Evolutionary conservation across 2,888 invertebrate species (phyloP), one percentile per base, ranked within the genome.

Genomic region (Harmothoe impar): DNA sequence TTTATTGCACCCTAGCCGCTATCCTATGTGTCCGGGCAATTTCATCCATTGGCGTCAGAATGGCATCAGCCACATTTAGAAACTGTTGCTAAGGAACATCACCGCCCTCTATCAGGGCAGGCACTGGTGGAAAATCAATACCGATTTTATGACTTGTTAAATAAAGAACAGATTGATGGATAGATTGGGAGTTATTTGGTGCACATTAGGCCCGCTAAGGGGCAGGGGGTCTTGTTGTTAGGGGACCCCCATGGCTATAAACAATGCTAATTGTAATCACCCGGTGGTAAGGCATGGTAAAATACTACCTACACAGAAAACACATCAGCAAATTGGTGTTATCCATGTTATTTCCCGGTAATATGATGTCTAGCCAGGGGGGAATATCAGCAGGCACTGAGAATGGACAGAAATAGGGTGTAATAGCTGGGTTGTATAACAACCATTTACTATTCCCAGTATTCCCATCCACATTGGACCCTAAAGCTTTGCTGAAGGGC

Each of bases 121-220:
- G 25, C 29, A 72, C 25, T 72, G 72, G 72, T 12, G 29, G 29
- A 29, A 62, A 72, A 72, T 72, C 72, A 15, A 72, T 72, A 12
- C 25, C 25, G 29, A n/a, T 72, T 72, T 72, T 72, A 29, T 72
- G 72, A 15, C 72, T 72, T 72, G 72, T 72, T 72, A 72, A 72
- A 72, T 72, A 72, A 72, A 72, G 72, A 29, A 15, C 72, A 15
- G 25, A 72, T 72, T 72, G 72, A 72, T 62, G 62, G 62, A n/a
- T 72, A 72, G 72, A 72, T 72, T 72, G 25, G 72, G 72, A 25
- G 72, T 72, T 25, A 29, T 72, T 72, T 72, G 17, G 72, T 72
- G 72, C 29, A 25, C 29, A 72, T 72, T 72, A 72, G 29, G 25
- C 3, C 15, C 3, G 29, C 3, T 12, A 1, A 7, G 25, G n/a